These are phyloP conservation scores for Trididemnum nubilum DNA, from an alignment of 23 tunicate species.

Conservation along the genomic window DNA sequence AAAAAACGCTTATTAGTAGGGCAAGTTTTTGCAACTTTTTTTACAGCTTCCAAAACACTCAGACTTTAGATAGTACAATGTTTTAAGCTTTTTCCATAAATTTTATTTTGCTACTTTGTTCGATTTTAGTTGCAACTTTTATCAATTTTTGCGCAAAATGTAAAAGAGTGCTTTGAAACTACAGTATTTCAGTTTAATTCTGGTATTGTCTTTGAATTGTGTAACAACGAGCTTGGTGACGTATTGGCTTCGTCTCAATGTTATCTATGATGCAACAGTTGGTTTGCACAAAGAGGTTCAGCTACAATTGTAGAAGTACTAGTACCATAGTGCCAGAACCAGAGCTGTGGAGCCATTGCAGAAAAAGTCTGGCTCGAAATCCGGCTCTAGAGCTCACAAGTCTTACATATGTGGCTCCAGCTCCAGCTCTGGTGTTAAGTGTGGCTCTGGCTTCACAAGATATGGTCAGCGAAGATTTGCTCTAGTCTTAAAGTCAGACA, in stretches of 20 bases:
- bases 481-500: constrained; percentile 1
- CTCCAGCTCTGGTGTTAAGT: neutral
- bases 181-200: neutral
- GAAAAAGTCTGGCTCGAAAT: constrained; percentile 10
- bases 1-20: neutral
- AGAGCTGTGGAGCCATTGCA: constrained; percentile 7
- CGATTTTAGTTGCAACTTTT: constrained; percentile 1
- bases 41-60: constrained; percentile 15
- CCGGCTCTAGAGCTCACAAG: neutral
- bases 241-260: neutral
- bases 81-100: constrained; percentile 24
- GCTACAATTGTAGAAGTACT: neutral
- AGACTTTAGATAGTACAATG: constrained; percentile 2
- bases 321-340: neutral
- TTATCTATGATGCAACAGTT: neutral
- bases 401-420: neutral
- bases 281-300: neutral
- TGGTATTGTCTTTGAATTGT: constrained; percentile 15
- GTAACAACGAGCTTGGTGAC: constrained; percentile 1
- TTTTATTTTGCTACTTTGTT: constrained; percentile 28
- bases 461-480: neutral
- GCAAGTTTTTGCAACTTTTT: constrained; percentile 35
- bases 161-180: constrained; percentile 7
- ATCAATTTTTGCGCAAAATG: constrained; percentile 12
- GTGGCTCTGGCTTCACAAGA: neutral